Base-by-base conservation (phyloP, 53 echinoderm and acorn worm genomes). In the Holothuria scabra region DNA sequence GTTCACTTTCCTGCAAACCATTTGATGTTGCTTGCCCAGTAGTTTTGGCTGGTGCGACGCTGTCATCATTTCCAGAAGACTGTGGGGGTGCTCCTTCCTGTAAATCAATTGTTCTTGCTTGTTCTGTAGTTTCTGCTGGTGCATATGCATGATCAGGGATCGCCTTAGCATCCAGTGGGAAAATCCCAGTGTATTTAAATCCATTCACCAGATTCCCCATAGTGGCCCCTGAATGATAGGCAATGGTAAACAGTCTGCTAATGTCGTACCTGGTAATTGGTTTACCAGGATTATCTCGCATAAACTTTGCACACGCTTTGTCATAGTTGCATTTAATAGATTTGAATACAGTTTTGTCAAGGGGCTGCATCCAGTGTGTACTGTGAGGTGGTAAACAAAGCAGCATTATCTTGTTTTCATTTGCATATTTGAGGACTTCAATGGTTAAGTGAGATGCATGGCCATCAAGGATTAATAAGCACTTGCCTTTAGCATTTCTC, bases 401-500 rank as follows among this genome's bases (percentile, higher is more conserved):
- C 14, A 89, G 62, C 11, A 79, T 70, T 19, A 89, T 69, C 12
- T 67, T 74, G 48, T 83, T 81, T 22, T 88, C 75, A 32, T 72
- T 83, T 2, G 72, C 48, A 23, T 82, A 86, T 55, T 49, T 87
- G 21, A 86, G 70, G 5, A 85, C 79, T 0, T 28, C 23, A 12
- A 55, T 41, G 31, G 64, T 76, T 65, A 87, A 83, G 30, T 87
- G 81, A 6, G 81, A 80, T 12, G 64, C 66, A 61, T 91, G 91
- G 24, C 91, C 91, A 69, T 91, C 85, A 22, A 87, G 78, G 28
- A 91, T 35, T 0, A 91, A 81, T 20, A 88, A 58, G 11, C 87
- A 84, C 83, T 84, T 87, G 56, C 91, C 84, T 12, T 60, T 28
- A 21, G 61, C 80, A 48, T 48, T 48, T 48, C 48, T 48, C 48